Evolutionary conservation across 2,888 invertebrate genomes (phyloP), one percentile per base, ranked within the genome.

Genomic region (Chymomyza amoena): DNA sequence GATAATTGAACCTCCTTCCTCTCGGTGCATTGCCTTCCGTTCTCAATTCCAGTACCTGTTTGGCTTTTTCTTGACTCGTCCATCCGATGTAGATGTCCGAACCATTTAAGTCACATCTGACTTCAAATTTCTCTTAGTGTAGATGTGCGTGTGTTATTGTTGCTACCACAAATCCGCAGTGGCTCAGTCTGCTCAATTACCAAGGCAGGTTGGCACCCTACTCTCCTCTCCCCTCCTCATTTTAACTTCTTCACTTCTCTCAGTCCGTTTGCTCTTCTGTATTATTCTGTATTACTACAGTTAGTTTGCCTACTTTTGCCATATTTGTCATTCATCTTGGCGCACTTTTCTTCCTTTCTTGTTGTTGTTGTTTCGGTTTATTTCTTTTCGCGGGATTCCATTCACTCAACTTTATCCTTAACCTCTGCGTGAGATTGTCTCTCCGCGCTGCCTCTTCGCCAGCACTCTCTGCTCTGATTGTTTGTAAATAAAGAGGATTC

Each of bases 401-500:
- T 45, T 45, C 39, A 45, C 39, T 45, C 39, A 45, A 45, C 39
- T 45, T 45, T 45, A 45, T 45, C 39, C 39, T 10, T 7, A 13
- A 13, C 39, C 39, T 13, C 39, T 45, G 39, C 39, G 10, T 45
- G 2, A 15, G 39, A 10, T 15, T 45, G 39, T 45, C 39, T 45
- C 39, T 45, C 65, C 64, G 68, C 62, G 7, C 18, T 18, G 16
- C 18, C 39, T 1, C 36, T 36, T 2, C 7, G 9, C 7, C 39
- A 4, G 18, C 15, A 28, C 57, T 5, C 57, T 25, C 52, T 64
- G 70, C 63, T 64, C 75, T 75, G 75, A 75, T 75, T 75, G 75
- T 74, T 71, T 71, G 75, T 71, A 71, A 75, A 75, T 75, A 75
- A 74, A 74, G 62, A 71, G 32, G 0, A 32, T 32, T 32, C 32